Conservation (phyloP, 2,113 vertebrate genomes). For the Hippocampus guttulatus region DNA sequence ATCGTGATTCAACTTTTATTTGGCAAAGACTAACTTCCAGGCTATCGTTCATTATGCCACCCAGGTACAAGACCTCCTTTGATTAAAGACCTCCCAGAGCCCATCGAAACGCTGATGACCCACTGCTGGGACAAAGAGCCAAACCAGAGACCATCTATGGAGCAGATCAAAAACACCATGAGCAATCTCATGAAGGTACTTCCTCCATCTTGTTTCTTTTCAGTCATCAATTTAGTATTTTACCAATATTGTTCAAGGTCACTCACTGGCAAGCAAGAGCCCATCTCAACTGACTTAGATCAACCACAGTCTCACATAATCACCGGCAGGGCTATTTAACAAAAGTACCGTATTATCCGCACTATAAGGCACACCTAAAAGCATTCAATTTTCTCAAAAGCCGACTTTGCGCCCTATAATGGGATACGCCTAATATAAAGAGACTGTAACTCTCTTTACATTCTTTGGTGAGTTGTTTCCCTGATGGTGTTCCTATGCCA, state of each 20-base stretch:
- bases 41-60: not conserved
- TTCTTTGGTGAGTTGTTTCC: no score
- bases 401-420: no score
- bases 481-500: no score
- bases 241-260: not conserved
- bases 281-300: no score
- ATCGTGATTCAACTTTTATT: no score
- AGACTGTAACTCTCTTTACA: no score
- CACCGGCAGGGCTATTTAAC: no score
- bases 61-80: constrained; percentile 92
- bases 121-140: constrained; percentile 99
- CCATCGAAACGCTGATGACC: constrained; percentile 97
- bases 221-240: not conserved
- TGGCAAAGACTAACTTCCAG: not conserved
- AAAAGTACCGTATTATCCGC: no score
- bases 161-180: constrained; percentile 99
- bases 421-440: no score
- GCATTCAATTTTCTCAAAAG: no score
- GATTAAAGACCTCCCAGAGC: constrained; percentile 95
- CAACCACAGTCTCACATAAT: no score
- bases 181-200: constrained; percentile 94
- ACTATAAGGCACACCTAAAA: no score
- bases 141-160: constrained; percentile 95
- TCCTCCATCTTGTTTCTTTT: not conserved
- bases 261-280: not conserved